Conservation (phyloP, 2,797 vertebrate species). For the Sebastes miniatus region DNA sequence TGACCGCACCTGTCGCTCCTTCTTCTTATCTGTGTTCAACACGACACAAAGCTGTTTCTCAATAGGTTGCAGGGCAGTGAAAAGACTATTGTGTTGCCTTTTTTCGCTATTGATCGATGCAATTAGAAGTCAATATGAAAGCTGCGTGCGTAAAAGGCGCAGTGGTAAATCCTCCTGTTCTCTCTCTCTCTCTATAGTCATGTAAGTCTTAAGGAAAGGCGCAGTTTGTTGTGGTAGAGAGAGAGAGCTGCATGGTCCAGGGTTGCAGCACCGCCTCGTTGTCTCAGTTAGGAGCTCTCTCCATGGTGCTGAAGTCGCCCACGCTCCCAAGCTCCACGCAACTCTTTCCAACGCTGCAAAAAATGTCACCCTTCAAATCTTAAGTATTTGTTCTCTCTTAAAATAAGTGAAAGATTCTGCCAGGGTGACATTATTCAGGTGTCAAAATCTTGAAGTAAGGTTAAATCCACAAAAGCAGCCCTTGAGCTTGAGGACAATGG, state of each 20-base stretch:
- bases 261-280: constrained; percentile 39
- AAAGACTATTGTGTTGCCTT: constrained; percentile 27
- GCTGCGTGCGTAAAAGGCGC: constrained; percentile 38
- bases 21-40: constrained; percentile 54
- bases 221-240: background rate
- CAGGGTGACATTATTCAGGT: background rate
- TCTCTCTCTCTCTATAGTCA: background rate
- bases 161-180: background rate
- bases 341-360: constrained; percentile 3
- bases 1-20: constrained; percentile 51
- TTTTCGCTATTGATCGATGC: constrained; percentile 4
- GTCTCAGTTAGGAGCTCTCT: constrained; percentile 59
- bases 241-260: background rate
- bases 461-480: background rate
- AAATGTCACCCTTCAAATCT: background rate
- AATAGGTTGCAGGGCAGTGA: constrained; percentile 15
- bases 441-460: background rate
- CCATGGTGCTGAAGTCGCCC: constrained; percentile 80
- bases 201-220: background rate
- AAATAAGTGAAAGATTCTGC: background rate
- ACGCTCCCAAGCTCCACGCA: constrained; percentile 24
- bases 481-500: too few species aligned
- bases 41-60: constrained; percentile 17
- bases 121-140: constrained; percentile 19
- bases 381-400: background rate